phyloP scores from a whole-genome alignment of 2,113 vertebrate genomes.

The Numenius arquata region DNA sequence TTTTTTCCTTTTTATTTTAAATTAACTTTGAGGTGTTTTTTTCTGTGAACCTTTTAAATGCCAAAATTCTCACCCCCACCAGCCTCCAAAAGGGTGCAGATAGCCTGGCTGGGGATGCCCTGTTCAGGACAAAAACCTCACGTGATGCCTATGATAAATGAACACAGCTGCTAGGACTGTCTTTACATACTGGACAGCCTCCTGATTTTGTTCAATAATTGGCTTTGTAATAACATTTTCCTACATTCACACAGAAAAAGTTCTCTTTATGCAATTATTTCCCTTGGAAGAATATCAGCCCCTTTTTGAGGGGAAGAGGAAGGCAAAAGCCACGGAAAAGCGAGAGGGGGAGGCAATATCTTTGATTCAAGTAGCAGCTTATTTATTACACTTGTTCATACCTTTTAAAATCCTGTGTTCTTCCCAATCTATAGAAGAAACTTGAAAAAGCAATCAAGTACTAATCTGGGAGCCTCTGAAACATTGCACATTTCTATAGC shows the following conservation, averaged over 20 bases:
- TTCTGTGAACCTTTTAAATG: neutral
- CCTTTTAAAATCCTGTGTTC: slow-evolving; percentile 35
- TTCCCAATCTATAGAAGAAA: slow-evolving; percentile 15
- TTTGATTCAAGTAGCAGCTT: slow-evolving; percentile 4
- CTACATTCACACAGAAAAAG: neutral
- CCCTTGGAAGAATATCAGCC: neutral
- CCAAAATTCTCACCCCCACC: neutral
- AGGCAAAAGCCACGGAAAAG: neutral
- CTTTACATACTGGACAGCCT: neutral
- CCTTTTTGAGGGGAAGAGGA: neutral
- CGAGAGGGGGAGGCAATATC: neutral
- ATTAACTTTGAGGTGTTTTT: neutral
- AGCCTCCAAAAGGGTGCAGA: neutral
- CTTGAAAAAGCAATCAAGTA: slow-evolving; percentile 46
- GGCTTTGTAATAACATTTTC: neutral
- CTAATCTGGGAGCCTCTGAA: slow-evolving; percentile 31
- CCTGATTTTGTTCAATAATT: neutral
- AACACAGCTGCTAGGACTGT: neutral
- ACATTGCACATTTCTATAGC: slow-evolving; percentile 24
- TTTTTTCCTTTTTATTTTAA: neutral
- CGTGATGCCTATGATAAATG: neutral
- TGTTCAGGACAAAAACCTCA: neutral
- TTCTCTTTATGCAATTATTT: neutral
- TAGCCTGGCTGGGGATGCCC: neutral
- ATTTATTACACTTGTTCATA: neutral